Conservation (phyloP, 2,113 vertebrate species). For the Oryzias curvinotus region DNA sequence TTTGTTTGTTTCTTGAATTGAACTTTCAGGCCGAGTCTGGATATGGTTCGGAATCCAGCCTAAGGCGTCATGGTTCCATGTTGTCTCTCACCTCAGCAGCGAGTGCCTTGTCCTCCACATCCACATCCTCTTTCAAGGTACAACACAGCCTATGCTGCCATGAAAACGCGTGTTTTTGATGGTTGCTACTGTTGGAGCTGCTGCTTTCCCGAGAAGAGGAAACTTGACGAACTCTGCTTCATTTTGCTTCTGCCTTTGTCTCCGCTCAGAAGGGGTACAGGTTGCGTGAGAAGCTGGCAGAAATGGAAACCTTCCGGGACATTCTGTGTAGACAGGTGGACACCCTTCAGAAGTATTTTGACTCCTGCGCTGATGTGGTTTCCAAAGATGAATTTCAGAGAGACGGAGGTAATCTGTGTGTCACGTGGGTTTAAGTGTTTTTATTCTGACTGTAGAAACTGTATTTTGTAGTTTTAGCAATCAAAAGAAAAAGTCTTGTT, state of each 20-base stretch:
- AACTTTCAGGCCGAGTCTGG: conserved; percentile 85
- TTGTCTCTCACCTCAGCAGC: conserved; percentile 95
- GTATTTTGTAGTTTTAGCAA: too few relatives aligned
- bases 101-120: conserved; percentile 94
- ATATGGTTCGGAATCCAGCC: conserved; percentile 94
- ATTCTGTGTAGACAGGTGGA: conserved; percentile 85
- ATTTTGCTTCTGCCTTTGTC: background rate
- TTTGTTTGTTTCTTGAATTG: conserved; percentile 1
- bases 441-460: background rate
- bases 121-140: conserved; percentile 97
- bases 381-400: conserved; percentile 94
- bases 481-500: too few relatives aligned
- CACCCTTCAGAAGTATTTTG: conserved; percentile 81
- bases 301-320: conserved; percentile 99
- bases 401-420: conserved; percentile 84
- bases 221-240: too few relatives aligned
- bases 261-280: conserved; percentile 89
- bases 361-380: conserved; percentile 86
- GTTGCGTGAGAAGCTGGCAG: conserved; percentile 94
- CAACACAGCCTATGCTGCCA: conserved; percentile 8
- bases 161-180: too few relatives aligned
- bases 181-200: too few relatives aligned
- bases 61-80: conserved; percentile 96
- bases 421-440: background rate
- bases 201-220: too few relatives aligned